A percentile compares a stretch with the other conserved stretches of the same genome.
These are phyloP conservation scores for Drosophila nr. fundita DNA, from an alignment of 2,888 invertebrate species.

Conservation along the genomic window DNA sequence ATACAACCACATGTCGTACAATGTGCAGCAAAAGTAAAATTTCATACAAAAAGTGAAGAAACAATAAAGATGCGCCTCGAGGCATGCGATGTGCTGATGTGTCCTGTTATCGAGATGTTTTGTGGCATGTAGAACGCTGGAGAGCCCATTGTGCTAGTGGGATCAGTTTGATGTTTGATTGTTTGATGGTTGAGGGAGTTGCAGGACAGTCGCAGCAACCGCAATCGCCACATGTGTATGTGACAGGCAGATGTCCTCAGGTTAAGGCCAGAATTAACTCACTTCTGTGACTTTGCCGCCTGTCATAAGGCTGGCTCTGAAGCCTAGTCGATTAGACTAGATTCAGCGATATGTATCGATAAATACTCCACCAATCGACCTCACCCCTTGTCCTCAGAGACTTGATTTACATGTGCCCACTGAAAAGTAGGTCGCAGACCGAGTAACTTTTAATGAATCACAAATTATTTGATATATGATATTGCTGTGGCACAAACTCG, in stretches of 20 bases:
- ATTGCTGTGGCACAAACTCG: conserved; percentile 25
- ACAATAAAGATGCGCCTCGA: background rate
- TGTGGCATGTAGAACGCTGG: background rate
- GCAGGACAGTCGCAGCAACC: conserved; percentile 41
- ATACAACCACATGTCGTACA: conserved; percentile 31
- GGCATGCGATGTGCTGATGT: background rate
- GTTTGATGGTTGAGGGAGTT: conserved; percentile 22
- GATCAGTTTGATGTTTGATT: conserved; percentile 8
- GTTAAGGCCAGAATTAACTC: conserved; percentile 4
- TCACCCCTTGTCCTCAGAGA: background rate
- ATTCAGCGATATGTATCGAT: background rate
- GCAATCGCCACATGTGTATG: conserved; percentile 39
- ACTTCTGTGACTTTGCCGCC: background rate
- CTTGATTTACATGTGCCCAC: background rate
- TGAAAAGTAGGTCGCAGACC: conserved; percentile 10
- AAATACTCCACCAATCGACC: background rate
- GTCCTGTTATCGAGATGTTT: background rate
- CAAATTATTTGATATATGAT: conserved; percentile 72
- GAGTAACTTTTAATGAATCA: conserved; percentile 54
- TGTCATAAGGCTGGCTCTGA: background rate
- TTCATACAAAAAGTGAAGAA: conserved; percentile 12
- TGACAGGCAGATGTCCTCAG: conserved; percentile 27
- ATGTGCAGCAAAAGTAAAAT: conserved; percentile 25
- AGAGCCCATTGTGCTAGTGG: conserved; percentile 27
- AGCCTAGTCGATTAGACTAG: background rate